Conservation (phyloP, 2,113 vertebrate genomes). For the Cnemophilus loriae region DNA sequence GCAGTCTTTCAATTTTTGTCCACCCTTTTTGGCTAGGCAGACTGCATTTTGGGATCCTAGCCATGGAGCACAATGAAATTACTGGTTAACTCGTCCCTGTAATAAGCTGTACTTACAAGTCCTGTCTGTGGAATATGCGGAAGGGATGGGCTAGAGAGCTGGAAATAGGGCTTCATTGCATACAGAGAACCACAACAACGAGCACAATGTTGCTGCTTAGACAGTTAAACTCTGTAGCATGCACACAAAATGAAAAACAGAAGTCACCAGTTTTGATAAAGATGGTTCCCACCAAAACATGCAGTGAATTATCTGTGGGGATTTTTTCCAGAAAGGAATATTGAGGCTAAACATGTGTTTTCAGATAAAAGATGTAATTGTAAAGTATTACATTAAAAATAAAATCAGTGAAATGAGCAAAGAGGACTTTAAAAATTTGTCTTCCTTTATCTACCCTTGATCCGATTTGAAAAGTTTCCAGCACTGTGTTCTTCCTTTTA, state of each 20-base stretch:
- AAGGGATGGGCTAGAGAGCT: conserved; percentile 47
- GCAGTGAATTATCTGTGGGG: not conserved
- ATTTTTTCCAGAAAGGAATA: not conserved
- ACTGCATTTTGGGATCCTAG: not conserved
- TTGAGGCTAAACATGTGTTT: not conserved
- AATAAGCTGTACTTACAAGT: conserved; percentile 15
- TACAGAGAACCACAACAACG: not conserved
- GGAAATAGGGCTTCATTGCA: conserved; percentile 27
- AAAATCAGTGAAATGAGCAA: not conserved
- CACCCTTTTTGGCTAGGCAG: conserved; percentile 21
- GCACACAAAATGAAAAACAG: not conserved
- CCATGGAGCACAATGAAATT: conserved; percentile 10
- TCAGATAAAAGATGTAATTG: not conserved
- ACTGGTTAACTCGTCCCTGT: not conserved
- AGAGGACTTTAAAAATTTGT: not conserved
- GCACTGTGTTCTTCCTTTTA: conserved; percentile 19
- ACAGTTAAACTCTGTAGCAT: not conserved
- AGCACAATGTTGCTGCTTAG: not conserved
- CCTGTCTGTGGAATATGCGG: not conserved
- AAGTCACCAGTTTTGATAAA: conserved; percentile 1
- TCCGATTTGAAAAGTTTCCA: conserved; percentile 29
- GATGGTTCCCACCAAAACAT: not conserved
- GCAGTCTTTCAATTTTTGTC: not conserved
- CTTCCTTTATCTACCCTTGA: not conserved
- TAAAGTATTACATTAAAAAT: not conserved